Base-by-base conservation (phyloP, 2,888 invertebrate genomes). In the Chaitophorus viminalis region DNA sequence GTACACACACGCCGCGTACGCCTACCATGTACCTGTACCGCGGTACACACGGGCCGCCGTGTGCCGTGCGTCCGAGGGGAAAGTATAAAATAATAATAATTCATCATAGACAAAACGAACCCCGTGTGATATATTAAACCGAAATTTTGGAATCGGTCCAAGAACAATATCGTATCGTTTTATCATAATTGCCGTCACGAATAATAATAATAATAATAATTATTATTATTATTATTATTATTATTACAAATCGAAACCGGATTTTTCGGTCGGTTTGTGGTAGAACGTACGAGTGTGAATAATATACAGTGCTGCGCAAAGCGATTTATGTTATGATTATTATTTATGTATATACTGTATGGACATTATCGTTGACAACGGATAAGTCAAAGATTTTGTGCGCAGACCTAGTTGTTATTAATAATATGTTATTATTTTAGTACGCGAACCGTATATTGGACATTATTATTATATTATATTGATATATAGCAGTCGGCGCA, bases 111-210 rank as follows among this genome's bases (percentile, higher is more conserved):
- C 1, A 21, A 81, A 81, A 33, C 72, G n/a, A 46, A 29, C 29
- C n/a, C 18, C 33, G 33, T n/a, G 11, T 29, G 46, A 25, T 18
- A 33, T 36, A n/a, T 11, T 4, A 74, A 74, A 74, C 33, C n/a
- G 4, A 54, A 33, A n/a, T 82, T 82, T 82, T 74, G 74, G 74
- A 54, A 36, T 36, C 33, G n/a, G 18, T 82, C 82, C 82, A 74
- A 82, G 54, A 72, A 18, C 72, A n/a, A 36, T 29, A 46, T 11
- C 14, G n/a, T n/a, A n/a, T n/a, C n/a, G n/a, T n/a, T n/a, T n/a
- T n/a, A n/a, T n/a, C n/a, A n/a, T n/a, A n/a, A n/a, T n/a, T n/a
- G n/a, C n/a, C n/a, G n/a, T n/a, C n/a, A n/a, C n/a, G n/a, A n/a
- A n/a, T n/a, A n/a, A n/a, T 9, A 39, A 39, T 0, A 0, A 39